Evolutionary conservation across 2,888 invertebrate species (phyloP).

Genomic region (Papilio protenor): DNA sequence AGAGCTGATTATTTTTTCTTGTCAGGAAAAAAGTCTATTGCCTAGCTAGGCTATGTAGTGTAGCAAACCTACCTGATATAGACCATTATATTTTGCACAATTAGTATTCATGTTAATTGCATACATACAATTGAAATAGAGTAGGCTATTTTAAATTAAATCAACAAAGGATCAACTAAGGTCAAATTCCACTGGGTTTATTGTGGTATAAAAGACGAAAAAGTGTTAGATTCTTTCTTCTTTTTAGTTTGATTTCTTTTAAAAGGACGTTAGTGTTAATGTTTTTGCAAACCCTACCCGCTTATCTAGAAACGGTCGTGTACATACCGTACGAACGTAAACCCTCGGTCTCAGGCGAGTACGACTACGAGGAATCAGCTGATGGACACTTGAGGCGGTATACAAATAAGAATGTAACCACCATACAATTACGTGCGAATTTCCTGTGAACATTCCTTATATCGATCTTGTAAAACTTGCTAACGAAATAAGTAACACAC

Average conservation of each 20-base stretch:
- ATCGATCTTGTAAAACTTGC: constrained; percentile 34
- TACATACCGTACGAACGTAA: constrained; percentile 34
- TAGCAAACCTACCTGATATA: background rate
- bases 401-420: background rate
- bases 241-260: background rate
- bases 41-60: background rate
- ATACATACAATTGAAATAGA: background rate
- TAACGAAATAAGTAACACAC: constrained; percentile 15
- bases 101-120: background rate
- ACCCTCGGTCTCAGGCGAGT: constrained; percentile 32
- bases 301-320: constrained; percentile 52
- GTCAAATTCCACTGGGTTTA: too few species aligned
- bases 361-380: constrained; percentile 30
- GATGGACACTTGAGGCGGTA: background rate
- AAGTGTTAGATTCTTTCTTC: background rate
- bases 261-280: background rate
- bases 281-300: constrained; percentile 50
- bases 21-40: background rate
- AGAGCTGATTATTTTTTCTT: constrained; percentile 3
- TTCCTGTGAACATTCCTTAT: constrained; percentile 11
- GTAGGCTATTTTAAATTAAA: too few species aligned
- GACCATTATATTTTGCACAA: background rate
- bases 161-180: too few species aligned
- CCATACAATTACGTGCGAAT: constrained; percentile 27
- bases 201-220: background rate